A percentile compares a stretch with the other conserved stretches of the same genome.
Evolutionary conservation across 2,888 invertebrate genomes (phyloP).

Genomic region (Hypolimnas misippus): DNA sequence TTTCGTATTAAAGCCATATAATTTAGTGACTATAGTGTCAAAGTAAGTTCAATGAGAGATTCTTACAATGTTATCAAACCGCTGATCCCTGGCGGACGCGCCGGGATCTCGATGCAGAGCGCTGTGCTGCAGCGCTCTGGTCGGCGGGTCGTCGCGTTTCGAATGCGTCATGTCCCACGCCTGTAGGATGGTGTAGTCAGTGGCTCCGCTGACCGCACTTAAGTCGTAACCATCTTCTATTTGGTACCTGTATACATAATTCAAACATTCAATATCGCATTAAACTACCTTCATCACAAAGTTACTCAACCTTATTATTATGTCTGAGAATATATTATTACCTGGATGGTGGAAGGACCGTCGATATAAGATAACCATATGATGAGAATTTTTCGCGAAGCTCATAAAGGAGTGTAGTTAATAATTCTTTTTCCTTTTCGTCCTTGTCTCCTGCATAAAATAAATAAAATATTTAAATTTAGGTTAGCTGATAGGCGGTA

Average conservation of each 20-base stretch:
- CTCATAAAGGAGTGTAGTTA: constrained; percentile 84
- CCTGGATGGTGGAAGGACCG: constrained; percentile 85
- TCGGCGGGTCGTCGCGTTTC: constrained; percentile 70
- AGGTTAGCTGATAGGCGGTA: background rate
- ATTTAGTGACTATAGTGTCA: no score
- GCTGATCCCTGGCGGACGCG: constrained; percentile 68
- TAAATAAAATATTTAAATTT: constrained; percentile 8
- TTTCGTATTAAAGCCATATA: no score
- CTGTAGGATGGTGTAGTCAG: constrained; percentile 88
- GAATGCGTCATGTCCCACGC: constrained; percentile 84
- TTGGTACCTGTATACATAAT: constrained; percentile 60
- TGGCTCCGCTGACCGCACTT: constrained; percentile 82
- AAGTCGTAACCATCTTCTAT: constrained; percentile 88
- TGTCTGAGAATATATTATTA: constrained; percentile 49
- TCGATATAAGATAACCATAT: constrained; percentile 82
- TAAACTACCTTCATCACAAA: background rate
- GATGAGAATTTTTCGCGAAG: constrained; percentile 84
- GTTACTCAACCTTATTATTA: background rate
- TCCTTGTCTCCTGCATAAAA: constrained; percentile 67
- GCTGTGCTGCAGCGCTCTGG: constrained; percentile 78
- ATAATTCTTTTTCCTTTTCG: constrained; percentile 81
- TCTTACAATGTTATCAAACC: constrained; percentile 76
- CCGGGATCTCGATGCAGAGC: constrained; percentile 78
- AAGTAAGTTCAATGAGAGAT: background rate
- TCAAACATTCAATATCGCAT: background rate